Conservation (phyloP, 1,140 invertebrate species). For the Drosophila mojavensis region DNA sequence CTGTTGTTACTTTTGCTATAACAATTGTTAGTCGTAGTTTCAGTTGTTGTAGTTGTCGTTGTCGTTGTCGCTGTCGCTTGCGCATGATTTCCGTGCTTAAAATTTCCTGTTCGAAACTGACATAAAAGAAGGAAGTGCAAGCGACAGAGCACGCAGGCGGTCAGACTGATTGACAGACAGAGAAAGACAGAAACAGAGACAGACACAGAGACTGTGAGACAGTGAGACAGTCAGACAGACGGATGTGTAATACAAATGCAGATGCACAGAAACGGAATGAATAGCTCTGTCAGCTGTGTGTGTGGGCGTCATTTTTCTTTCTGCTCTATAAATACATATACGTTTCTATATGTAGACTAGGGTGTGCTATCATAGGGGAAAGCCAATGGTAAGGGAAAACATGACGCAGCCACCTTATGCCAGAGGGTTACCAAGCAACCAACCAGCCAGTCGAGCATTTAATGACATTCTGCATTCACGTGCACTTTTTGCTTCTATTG, state of each 20-base stretch:
- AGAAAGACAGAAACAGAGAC: slow-evolving; percentile 21
- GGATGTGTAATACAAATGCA: slow-evolving; percentile 46
- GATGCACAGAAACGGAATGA: slow-evolving; percentile 28
- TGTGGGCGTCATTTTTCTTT: background rate
- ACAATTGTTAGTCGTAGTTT: slow-evolving; percentile 26
- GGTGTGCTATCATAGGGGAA: background rate
- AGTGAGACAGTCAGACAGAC: slow-evolving; percentile 26
- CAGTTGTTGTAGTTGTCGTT: slow-evolving; percentile 22
- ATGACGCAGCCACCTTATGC: slow-evolving; percentile 5
- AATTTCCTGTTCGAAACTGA: slow-evolving; percentile 75
- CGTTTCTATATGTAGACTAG: too few relatives aligned
- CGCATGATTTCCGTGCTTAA: slow-evolving; percentile 76
- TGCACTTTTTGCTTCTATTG: background rate
- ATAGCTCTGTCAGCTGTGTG: slow-evolving; percentile 13
- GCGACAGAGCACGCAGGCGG: slow-evolving; percentile 26
- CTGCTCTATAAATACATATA: background rate
- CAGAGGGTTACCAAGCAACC: background rate
- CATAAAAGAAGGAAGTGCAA: slow-evolving; percentile 60
- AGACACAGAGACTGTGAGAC: slow-evolving; percentile 7
- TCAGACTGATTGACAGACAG: background rate
- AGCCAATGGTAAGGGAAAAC: background rate
- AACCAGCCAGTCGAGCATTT: slow-evolving; percentile 34
- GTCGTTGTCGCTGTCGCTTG: slow-evolving; percentile 49
- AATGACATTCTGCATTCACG: slow-evolving; percentile 45
- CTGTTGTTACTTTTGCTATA: slow-evolving; percentile 33